Percentiles rank a stretch among this genome's conserved stretches.
phyloP scores from a whole-genome alignment of 2,113 vertebrate genomes.

The Dascyllus trimaculatus region DNA sequence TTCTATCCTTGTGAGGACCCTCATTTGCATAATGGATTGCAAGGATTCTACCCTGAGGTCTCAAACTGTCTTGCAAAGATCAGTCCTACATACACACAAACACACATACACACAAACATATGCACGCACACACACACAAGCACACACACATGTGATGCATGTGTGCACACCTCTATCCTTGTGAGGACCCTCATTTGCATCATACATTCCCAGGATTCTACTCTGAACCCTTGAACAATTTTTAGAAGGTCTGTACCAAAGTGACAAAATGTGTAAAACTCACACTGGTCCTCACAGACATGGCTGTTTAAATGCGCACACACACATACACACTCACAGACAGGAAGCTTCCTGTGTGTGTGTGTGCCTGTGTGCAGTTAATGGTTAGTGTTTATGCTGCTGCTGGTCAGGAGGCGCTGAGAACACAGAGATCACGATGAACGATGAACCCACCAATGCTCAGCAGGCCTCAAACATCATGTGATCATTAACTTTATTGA shows the following conservation, averaged over 20 bases:
- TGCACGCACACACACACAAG: too few species aligned
- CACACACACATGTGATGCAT: too few species aligned
- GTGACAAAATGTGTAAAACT: not conserved
- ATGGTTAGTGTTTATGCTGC: conserved; percentile 14
- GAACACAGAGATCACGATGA: not conserved
- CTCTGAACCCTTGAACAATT: too few species aligned
- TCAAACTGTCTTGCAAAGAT: too few species aligned
- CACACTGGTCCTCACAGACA: not conserved
- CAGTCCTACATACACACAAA: too few species aligned
- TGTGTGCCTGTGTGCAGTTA: not conserved
- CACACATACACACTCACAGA: not conserved
- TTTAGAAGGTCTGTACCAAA: too few species aligned
- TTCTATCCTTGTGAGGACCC: not conserved
- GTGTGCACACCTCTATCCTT: too few species aligned
- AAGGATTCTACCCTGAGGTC: too few species aligned
- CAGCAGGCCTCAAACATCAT: not conserved
- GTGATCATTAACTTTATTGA: conserved; percentile 10
- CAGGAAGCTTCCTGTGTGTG: not conserved
- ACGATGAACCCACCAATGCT: not conserved
- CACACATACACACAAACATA: too few species aligned
- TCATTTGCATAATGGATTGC: not conserved
- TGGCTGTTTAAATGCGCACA: not conserved
- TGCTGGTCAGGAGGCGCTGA: not conserved
- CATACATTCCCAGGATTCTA: too few species aligned
- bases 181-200: too few species aligned